Percentiles rank a stretch among this genome's conserved stretches.
These are phyloP conservation scores for Steromphala cineraria DNA, from an alignment of 2,888 invertebrate species.

Conservation along the genomic window DNA sequence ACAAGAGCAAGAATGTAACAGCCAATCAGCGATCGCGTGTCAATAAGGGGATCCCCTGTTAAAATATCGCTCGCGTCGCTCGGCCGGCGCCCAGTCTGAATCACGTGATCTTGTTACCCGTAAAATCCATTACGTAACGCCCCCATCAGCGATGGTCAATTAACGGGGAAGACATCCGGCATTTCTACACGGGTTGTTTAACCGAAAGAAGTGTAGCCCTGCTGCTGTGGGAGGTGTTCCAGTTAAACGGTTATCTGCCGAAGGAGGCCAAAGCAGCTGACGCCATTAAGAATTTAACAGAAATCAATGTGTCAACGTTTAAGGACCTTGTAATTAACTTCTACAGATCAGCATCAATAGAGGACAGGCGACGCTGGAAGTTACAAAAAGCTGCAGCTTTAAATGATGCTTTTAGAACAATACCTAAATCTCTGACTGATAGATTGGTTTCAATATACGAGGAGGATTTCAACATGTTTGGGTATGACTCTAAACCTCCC, in stretches of 20 bases:
- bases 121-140: too few species aligned
- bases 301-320: conserved; percentile 2
- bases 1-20: too few species aligned
- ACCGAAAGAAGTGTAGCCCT: not conserved
- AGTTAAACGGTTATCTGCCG: conserved; percentile 13
- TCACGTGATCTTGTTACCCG: too few species aligned
- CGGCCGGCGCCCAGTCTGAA: too few species aligned
- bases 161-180: too few species aligned
- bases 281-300: not conserved
- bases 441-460: conserved; percentile 31
- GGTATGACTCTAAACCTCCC: too few species aligned
- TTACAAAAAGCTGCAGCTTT: conserved; percentile 27
- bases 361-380: conserved; percentile 31
- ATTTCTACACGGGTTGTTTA: not conserved
- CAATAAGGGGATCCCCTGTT: too few species aligned
- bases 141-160: too few species aligned
- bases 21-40: too few species aligned
- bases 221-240: not conserved
- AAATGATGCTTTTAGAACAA: conserved; percentile 31
- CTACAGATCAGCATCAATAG: conserved; percentile 11
- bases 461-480: conserved; percentile 41
- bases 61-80: too few species aligned
- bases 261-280: not conserved
- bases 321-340: conserved; percentile 14
- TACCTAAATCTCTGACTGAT: conserved; percentile 27